Conservation (phyloP, 2,797 vertebrate species). For the Pristis pectinata region DNA sequence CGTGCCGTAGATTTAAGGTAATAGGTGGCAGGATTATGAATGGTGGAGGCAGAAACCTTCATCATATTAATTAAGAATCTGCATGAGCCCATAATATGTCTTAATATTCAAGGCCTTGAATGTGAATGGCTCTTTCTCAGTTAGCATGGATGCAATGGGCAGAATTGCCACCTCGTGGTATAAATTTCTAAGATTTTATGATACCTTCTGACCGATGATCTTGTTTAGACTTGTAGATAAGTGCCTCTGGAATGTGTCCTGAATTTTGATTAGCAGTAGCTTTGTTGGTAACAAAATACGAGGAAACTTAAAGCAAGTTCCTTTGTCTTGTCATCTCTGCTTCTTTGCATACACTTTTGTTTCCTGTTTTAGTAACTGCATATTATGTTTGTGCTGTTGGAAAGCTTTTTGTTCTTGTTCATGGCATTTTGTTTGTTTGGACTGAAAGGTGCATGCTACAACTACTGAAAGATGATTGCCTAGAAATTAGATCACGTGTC, state of each 20-base stretch:
- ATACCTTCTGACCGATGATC: background rate
- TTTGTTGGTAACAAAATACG: background rate
- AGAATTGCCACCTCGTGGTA: background rate
- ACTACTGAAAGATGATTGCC: background rate
- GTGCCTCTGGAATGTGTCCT: background rate
- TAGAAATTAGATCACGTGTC: too few relatives aligned
- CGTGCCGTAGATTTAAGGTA: too few relatives aligned
- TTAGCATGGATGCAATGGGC: background rate
- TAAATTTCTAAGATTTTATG: background rate
- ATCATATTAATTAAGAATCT: too few relatives aligned
- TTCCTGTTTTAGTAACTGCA: background rate
- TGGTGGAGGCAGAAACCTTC: too few relatives aligned
- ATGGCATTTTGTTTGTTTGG: background rate
- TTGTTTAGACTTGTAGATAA: background rate
- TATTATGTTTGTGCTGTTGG: background rate
- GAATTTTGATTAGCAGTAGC: background rate
- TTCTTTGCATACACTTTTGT: background rate
- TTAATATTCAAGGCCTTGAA: too few relatives aligned
- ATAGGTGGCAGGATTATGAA: too few relatives aligned
- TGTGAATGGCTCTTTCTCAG: too few relatives aligned
- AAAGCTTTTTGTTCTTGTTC: background rate
- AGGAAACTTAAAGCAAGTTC: background rate
- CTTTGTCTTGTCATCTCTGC: conserved; percentile 5
- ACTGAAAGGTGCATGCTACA: background rate
- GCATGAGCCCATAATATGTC: too few relatives aligned